Percentiles rank a stretch among this genome's conserved stretches.
Evolutionary conservation across 2,888 invertebrate genomes (phyloP).

Genomic region (Acanthosoma haemorrhoidale): DNA sequence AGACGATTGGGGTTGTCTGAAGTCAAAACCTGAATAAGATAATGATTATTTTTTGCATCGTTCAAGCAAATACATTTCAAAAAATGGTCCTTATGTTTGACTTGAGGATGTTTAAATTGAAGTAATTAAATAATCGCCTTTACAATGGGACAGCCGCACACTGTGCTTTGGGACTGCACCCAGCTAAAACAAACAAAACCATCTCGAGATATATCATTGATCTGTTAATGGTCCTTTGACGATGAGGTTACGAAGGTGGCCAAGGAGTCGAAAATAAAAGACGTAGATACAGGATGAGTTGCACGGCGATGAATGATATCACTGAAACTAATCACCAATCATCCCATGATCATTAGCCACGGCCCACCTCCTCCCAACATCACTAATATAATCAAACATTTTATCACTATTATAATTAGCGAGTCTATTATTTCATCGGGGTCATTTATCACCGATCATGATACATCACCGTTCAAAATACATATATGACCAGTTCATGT

Average conservation of each 20-base stretch:
- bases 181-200: not conserved
- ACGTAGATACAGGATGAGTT: not conserved
- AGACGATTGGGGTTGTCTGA: no score
- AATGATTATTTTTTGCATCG: no score
- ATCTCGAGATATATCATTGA: not conserved
- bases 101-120: no score
- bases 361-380: no score
- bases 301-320: not conserved
- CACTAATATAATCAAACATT: constrained; percentile 1
- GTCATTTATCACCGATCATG: not conserved
- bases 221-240: not conserved
- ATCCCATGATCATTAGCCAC: not conserved
- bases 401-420: constrained; percentile 1
- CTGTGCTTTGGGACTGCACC: no score
- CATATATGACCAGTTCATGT: not conserved
- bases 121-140: no score
- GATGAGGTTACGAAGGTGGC: not conserved
- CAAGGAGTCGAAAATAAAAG: not conserved
- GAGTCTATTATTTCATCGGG: not conserved
- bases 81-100: no score
- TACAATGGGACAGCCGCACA: no score
- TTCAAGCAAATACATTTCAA: no score
- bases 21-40: no score
- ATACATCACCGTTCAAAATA: not conserved
- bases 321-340: not conserved